Base-by-base conservation (phyloP, 2,888 invertebrate genomes). In the Brachynemurus nebulosus region DNA sequence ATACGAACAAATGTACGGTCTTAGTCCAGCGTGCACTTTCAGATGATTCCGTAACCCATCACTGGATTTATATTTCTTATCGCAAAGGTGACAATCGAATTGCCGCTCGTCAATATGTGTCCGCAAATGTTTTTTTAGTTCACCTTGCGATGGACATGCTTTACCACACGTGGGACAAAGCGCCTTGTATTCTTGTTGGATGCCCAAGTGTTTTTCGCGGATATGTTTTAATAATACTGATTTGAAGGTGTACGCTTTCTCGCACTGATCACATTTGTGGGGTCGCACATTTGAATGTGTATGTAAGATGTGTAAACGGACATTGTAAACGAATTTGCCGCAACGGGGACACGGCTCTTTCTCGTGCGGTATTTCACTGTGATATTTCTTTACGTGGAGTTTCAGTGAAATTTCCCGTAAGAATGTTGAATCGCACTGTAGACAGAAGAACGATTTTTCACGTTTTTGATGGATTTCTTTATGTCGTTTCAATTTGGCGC, bases 1-100 rank as follows among this genome's bases (percentile, higher is more conserved):
- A n/a, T 19, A 19, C 2, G 19, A 18, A 11, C 37, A 37, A n/a
- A 37, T 11, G n/a, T 37, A 37, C 2, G 37, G 37, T 20, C 37
- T 8, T 37, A 19, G 12, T 18, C 20, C 20, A 7, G 37, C 20
- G n/a, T 37, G 37, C 4, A 20, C 18, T 19, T 20, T 37, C 11
- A 37, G 12, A 12, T 37, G 37, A 19, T 19, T 20, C 2, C 20
- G 37, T 19, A 37, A 20, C 6, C 19, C 37, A 18, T 18, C 18
- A 18, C 19, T 17, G n/a, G 37, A 19, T 37, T 37, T 37, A 17
- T 37, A 37, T 17, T 37, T 37, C 19, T 37, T 37, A 12, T 7
- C 17, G 11, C 37, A 37, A 12, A 20, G 19, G 12, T 18, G 18
- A 37, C 37, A 37, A 16, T 18, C 37, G 19, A 37, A 20, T 17